Conservation (phyloP, 2,113 vertebrate species). For the Mustela nigripes region DNA sequence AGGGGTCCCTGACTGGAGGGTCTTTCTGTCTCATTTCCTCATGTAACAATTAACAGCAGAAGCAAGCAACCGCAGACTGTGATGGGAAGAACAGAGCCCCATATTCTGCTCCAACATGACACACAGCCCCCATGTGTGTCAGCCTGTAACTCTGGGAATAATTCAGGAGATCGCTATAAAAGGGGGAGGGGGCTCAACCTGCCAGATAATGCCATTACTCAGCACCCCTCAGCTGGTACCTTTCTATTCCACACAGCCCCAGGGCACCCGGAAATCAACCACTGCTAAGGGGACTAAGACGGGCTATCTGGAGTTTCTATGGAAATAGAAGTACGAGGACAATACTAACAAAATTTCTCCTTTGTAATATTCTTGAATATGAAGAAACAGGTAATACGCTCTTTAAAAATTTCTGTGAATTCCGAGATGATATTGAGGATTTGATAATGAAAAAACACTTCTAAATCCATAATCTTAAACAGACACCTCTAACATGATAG, state of each 20-base stretch:
- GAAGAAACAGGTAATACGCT: not conserved
- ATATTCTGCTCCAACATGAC: not conserved
- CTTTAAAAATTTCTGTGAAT: slow-evolving; percentile 12
- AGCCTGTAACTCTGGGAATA: not conserved
- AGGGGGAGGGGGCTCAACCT: not conserved
- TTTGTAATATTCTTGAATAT: slow-evolving; percentile 10
- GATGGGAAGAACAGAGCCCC: not conserved
- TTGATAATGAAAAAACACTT: slow-evolving; percentile 12
- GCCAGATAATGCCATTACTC: not conserved
- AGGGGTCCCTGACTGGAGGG: not conserved
- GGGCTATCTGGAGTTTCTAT: not conserved
- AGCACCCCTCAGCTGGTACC: not conserved
- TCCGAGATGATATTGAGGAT: not conserved
- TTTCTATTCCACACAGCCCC: not conserved
- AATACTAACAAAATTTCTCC: not conserved
- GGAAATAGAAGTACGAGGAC: not conserved
- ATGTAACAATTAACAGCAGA: not conserved
- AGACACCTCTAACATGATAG: not conserved
- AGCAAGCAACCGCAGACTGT: not conserved
- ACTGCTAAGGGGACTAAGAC: not conserved
- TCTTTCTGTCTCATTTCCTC: not conserved
- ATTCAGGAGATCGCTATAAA: not conserved
- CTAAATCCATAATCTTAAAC: not conserved
- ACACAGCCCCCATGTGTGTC: not conserved
- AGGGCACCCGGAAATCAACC: not conserved